Percentiles rank a stretch among this genome's conserved stretches.
Evolutionary conservation across 1,140 invertebrate species (phyloP).

Genomic region (Conus betulinus): DNA sequence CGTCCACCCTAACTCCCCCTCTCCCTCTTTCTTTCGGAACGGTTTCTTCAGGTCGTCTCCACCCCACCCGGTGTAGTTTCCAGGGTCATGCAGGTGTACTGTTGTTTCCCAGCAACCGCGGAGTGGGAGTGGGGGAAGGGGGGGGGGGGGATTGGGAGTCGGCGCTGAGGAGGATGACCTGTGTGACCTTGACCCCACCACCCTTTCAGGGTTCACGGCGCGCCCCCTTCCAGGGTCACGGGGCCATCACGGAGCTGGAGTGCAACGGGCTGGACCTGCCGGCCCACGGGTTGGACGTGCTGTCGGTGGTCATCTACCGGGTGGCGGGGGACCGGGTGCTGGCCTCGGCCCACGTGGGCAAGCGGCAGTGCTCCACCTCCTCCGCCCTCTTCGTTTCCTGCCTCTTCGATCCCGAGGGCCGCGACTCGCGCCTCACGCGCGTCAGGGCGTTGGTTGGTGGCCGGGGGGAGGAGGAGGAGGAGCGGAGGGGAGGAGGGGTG

Average conservation of each 20-base stretch:
- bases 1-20: not conserved
- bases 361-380: slow-evolving; percentile 18
- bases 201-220: slow-evolving; percentile 3
- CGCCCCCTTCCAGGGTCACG: not conserved
- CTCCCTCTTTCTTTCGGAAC: not conserved
- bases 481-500: not conserved
- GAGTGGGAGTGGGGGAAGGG: not conserved
- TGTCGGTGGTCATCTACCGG: slow-evolving; percentile 11
- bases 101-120: no score
- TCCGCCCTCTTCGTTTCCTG: not conserved
- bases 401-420: not conserved
- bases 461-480: not conserved
- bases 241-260: slow-evolving; percentile 7
- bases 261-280: not conserved
- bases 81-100: no score
- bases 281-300: not conserved
- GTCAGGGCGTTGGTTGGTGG: not conserved
- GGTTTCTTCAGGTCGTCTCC: not conserved
- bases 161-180: not conserved
- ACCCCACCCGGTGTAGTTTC: no score
- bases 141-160: not conserved
- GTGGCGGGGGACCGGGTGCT: slow-evolving; percentile 10
- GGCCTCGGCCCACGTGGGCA: slow-evolving; percentile 27
- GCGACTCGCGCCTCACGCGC: not conserved
- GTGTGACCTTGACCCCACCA: no score